Evolutionary conservation across 2,888 invertebrate species (phyloP).

Genomic region (Ormyrus rosae): DNA sequence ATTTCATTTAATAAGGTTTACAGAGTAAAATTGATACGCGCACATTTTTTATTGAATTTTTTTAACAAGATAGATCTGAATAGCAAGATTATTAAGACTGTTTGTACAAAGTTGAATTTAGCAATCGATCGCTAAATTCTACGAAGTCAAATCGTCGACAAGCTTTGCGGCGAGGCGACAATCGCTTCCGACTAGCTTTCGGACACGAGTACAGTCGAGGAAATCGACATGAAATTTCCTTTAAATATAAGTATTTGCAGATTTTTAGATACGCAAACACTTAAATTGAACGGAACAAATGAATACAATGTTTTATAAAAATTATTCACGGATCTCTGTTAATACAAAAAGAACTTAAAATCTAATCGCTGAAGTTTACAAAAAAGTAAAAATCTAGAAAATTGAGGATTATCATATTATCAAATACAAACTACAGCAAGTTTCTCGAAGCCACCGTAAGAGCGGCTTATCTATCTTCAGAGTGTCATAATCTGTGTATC

Average conservation of each 20-base stretch:
- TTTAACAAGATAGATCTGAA: too few species aligned
- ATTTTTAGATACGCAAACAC: not conserved
- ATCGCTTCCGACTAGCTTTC: slow-evolving; percentile 17
- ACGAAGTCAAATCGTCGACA: slow-evolving; percentile 28
- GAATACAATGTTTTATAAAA: too few species aligned
- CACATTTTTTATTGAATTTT: too few species aligned
- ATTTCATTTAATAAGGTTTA: too few species aligned
- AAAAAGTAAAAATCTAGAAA: too few species aligned
- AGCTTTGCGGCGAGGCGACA: not conserved
- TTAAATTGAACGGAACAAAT: too few species aligned
- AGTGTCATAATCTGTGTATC: slow-evolving; percentile 28
- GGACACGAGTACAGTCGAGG: not conserved
- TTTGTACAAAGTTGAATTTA: slow-evolving; percentile 3
- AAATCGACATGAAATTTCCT: not conserved
- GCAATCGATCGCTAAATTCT: slow-evolving; percentile 21
- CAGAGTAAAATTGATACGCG: too few species aligned
- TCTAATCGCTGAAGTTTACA: too few species aligned
- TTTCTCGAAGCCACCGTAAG: not conserved
- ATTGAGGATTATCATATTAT: too few species aligned
- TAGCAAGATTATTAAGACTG: too few species aligned
- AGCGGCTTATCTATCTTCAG: not conserved
- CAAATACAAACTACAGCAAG: not conserved
- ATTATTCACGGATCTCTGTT: not conserved
- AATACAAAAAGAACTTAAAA: not conserved
- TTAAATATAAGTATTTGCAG: not conserved